These are phyloP conservation scores for Cantharis rufa DNA, from an alignment of 2,888 invertebrate genomes.

Conservation along the genomic window DNA sequence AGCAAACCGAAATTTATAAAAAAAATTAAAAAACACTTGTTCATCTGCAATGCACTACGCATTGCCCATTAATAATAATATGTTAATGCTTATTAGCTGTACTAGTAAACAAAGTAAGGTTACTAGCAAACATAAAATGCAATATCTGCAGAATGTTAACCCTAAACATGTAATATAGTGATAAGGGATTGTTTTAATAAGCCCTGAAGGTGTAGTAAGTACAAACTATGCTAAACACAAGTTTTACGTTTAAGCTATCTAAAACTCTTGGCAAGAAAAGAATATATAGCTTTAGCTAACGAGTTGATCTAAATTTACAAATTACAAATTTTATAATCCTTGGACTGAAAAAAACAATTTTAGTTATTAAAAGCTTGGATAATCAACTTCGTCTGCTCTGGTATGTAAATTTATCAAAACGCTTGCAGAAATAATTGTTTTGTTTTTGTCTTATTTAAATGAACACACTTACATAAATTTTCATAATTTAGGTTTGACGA, in stretches of 20 bases:
- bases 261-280: neutral
- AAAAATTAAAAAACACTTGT: too few relatives aligned
- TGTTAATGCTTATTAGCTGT: too few relatives aligned
- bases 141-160: neutral
- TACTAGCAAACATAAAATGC: too few relatives aligned
- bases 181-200: neutral
- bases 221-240: neutral
- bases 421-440: neutral
- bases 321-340: neutral
- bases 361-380: neutral
- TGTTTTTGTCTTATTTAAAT: neutral
- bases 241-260: neutral
- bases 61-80: too few relatives aligned
- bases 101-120: neutral
- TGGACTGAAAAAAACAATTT: neutral
- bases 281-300: neutral
- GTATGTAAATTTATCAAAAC: neutral
- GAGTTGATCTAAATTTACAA: neutral
- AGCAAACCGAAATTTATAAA: too few relatives aligned
- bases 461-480: neutral
- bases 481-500: neutral
- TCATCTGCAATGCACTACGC: too few relatives aligned
- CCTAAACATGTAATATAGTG: neutral
- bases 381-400: neutral
- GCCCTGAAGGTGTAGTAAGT: neutral